Evolutionary conservation across 2,797 vertebrate genomes (phyloP).

Genomic region (Erethizon dorsatum): DNA sequence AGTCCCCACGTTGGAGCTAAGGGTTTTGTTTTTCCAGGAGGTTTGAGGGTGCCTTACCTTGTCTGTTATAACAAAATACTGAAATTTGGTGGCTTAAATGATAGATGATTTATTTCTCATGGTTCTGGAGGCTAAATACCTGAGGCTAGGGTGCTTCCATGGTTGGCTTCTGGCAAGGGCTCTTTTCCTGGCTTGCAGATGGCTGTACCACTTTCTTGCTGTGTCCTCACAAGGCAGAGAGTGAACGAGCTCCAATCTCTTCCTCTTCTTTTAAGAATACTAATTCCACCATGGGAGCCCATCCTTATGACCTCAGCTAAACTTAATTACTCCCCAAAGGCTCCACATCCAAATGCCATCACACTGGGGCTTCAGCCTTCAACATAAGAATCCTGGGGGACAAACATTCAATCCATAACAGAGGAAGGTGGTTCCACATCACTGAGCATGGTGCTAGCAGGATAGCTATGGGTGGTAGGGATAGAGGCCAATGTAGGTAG

Average conservation of each 20-base stretch:
- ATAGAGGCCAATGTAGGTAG: not conserved
- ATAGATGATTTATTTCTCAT: not conserved
- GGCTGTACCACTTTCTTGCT: not conserved
- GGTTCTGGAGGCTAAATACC: not conserved
- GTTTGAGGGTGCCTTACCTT: not conserved
- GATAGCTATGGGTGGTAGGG: not conserved
- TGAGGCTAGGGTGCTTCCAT: not conserved
- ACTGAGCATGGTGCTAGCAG: not conserved
- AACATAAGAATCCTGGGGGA: too few species aligned
- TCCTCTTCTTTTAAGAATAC: not conserved
- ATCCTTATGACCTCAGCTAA: not conserved
- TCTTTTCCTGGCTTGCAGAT: not conserved
- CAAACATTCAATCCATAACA: not conserved
- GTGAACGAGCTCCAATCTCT: not conserved
- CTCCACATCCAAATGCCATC: not conserved
- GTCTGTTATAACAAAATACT: not conserved
- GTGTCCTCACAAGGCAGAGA: not conserved
- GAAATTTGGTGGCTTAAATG: not conserved
- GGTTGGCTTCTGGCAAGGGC: not conserved
- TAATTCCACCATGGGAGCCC: not conserved
- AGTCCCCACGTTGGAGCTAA: not conserved
- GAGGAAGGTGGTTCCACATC: not conserved
- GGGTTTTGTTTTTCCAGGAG: not conserved
- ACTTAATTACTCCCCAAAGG: not conserved
- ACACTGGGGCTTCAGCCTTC: not conserved